Conservation (phyloP, 2,797 vertebrate species). For the Moxostoma hubbsi region DNA sequence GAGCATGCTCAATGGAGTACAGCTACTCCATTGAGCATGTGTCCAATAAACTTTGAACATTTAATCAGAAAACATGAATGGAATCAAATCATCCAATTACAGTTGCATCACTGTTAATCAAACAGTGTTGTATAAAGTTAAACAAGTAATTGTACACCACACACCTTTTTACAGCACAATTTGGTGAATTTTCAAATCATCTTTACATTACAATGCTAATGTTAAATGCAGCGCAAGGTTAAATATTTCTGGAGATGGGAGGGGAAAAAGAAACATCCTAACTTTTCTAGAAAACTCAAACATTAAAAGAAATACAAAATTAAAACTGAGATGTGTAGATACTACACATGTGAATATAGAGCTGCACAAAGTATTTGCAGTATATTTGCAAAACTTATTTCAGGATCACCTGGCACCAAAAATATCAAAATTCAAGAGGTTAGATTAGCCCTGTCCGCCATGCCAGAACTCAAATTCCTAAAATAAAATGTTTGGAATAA, state of each 20-base stretch:
- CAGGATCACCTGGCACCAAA: neutral
- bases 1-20: neutral
- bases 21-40: neutral
- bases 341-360: conserved; percentile 71
- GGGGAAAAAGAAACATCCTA: neutral
- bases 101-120: neutral
- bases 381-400: conserved; percentile 1
- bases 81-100: too few relatives aligned
- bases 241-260: neutral
- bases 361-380: conserved; percentile 42
- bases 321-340: conserved; percentile 71
- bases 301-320: neutral
- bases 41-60: conserved; percentile 1
- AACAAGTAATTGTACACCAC: neutral
- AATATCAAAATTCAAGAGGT: too few relatives aligned
- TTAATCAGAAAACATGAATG: neutral
- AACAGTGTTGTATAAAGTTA: neutral
- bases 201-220: neutral
- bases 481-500: neutral
- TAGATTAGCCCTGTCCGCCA: neutral
- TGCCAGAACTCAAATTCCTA: neutral
- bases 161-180: neutral
- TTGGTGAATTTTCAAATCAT: neutral
- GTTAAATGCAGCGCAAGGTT: neutral
- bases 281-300: neutral